phyloP scores from a whole-genome alignment of 2,888 invertebrate genomes.

The Xestoiulus laeticollis region DNA sequence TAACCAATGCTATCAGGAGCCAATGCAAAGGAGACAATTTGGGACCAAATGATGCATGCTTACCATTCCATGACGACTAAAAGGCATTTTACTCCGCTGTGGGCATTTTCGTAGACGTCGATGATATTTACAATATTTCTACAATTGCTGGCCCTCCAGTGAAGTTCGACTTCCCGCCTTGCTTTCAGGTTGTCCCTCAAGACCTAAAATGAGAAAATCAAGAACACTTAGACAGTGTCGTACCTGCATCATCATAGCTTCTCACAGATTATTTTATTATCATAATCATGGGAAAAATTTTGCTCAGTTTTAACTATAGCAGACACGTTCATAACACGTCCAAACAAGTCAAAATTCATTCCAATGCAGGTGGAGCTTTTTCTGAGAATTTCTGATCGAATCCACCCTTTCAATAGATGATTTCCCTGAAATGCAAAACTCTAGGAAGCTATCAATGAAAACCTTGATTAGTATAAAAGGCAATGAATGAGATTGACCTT shows the following conservation, averaged over 20 bases:
- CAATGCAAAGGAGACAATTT: not conserved
- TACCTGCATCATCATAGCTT: not conserved
- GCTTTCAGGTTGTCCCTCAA: conserved; percentile 93
- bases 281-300: too few species aligned
- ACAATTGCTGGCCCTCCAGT: conserved; percentile 92
- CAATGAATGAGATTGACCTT: not conserved
- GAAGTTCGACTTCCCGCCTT: conserved; percentile 92
- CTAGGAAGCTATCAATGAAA: not conserved
- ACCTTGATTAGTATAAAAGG: not conserved
- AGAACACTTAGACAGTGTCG: not conserved
- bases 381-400: not conserved
- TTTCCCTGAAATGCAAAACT: not conserved
- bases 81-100: conserved; percentile 88
- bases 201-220: conserved; percentile 69
- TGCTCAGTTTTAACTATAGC: not conserved
- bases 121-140: conserved; percentile 90
- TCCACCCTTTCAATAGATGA: not conserved
- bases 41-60: conserved; percentile 58
- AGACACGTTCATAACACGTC: not conserved
- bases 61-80: conserved; percentile 99
- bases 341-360: not conserved
- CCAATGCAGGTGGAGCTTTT: not conserved
- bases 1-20: too few species aligned
- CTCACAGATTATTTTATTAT: not conserved
- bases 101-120: conserved; percentile 97